A percentile compares a stretch with the other conserved stretches of the same genome.
Evolutionary conservation across 1,140 invertebrate genomes (phyloP).

Genomic region (Brachionus koreanus): DNA sequence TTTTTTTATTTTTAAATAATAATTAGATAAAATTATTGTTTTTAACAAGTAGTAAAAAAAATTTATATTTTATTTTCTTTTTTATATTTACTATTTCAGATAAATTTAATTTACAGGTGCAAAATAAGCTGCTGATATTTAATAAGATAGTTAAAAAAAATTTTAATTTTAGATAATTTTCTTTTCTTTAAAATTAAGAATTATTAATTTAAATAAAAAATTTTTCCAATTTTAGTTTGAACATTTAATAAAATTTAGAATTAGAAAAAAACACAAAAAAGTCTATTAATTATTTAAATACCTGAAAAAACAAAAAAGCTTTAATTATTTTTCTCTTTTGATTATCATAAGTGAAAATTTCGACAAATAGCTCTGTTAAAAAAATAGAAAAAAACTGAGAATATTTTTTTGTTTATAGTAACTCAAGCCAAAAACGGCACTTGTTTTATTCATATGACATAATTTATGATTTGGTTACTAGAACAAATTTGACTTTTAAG

Average conservation of each 20-base stretch:
- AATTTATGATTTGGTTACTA: conserved; percentile 9
- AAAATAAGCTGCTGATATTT: too few species aligned
- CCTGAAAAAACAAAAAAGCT: not conserved
- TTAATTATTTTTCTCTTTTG: not conserved
- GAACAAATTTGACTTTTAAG: conserved; percentile 2
- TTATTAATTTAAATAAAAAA: too few species aligned
- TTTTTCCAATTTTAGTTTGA: too few species aligned
- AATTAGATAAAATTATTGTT: too few species aligned
- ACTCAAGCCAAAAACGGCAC: not conserved
- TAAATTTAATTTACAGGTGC: too few species aligned
- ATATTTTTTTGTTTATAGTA: not conserved
- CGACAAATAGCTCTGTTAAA: not conserved
- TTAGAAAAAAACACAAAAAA: not conserved
- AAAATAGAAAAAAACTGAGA: not conserved
- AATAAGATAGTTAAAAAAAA: too few species aligned
- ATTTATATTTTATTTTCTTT: too few species aligned
- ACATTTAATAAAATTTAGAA: not conserved
- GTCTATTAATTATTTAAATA: not conserved
- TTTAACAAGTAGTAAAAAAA: too few species aligned
- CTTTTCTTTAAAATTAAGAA: too few species aligned
- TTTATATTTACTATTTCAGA: too few species aligned
- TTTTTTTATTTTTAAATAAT: too few species aligned
- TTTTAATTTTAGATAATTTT: too few species aligned
- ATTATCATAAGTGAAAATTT: not conserved
- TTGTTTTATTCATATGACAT: not conserved